phyloP scores from a whole-genome alignment of 2,113 vertebrate genomes.

The Psilopsiagon aurifrons region DNA sequence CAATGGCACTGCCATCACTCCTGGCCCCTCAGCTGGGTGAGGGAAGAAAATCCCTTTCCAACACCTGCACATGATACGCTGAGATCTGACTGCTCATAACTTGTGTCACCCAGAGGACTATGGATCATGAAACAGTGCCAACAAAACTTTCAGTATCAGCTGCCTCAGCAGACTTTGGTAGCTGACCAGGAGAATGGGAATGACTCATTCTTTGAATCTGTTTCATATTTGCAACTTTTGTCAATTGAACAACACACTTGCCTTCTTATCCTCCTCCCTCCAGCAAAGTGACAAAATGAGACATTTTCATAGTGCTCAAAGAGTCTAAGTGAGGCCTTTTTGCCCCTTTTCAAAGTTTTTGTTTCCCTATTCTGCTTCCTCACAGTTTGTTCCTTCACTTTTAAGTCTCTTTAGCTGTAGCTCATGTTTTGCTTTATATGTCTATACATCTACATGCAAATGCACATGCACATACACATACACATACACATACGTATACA shows the following conservation, averaged over 20 bases:
- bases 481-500: neutral
- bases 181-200: neutral
- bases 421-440: neutral
- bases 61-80: rapidly evolving
- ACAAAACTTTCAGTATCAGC: neutral
- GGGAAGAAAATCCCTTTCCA: neutral
- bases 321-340: neutral
- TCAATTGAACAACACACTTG: neutral
- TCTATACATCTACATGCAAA: neutral
- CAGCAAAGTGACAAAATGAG: neutral
- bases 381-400: neutral
- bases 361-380: neutral
- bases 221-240: constrained; percentile 9
- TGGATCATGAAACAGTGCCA: neutral
- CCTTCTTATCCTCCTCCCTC: neutral
- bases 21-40: rapidly evolving
- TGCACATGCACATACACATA: neutral
- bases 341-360: neutral
- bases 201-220: constrained; percentile 7
- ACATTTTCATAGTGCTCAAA: neutral
- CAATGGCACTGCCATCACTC: rapidly evolving
- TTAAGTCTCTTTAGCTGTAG: neutral
- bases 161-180: neutral
- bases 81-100: neutral
- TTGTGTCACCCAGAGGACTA: neutral